Conservation (phyloP, 1,140 invertebrate genomes). For the Coenobita brevimanus region DNA sequence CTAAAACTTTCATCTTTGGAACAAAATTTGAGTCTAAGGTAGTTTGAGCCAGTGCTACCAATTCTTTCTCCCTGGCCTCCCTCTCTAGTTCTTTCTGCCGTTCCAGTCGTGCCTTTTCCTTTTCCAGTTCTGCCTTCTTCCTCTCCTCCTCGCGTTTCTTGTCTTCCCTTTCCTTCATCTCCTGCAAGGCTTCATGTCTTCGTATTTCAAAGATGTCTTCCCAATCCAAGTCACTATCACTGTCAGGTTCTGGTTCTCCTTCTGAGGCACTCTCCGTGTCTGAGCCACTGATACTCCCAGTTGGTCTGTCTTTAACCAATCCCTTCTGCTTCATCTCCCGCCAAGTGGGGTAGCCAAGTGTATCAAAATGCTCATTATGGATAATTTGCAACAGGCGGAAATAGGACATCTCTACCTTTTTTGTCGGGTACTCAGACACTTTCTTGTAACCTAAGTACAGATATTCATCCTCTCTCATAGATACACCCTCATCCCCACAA, state of each 20-base stretch:
- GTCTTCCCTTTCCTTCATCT: constrained; percentile 49
- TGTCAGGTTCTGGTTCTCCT: constrained; percentile 25
- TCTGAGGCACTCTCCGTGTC: constrained; percentile 68
- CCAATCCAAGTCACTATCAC: constrained; percentile 53
- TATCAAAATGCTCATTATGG: constrained; percentile 64
- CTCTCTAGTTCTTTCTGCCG: constrained; percentile 40
- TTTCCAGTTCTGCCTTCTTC: constrained; percentile 35
- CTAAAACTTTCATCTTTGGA: constrained; percentile 40
- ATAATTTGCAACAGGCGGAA: constrained; percentile 62
- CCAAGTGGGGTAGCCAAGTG: constrained; percentile 49
- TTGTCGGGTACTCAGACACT: constrained; percentile 41
- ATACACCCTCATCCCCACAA: constrained; percentile 20
- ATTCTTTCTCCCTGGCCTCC: constrained; percentile 38
- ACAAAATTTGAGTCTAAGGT: background rate
- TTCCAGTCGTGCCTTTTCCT: constrained; percentile 43
- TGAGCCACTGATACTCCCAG: constrained; percentile 36
- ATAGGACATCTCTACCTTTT: constrained; percentile 58
- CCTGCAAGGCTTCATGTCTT: constrained; percentile 49
- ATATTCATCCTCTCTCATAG: constrained; percentile 66
- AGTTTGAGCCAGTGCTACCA: background rate
- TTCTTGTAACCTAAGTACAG: constrained; percentile 67
- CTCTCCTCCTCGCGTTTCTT: constrained; percentile 35
- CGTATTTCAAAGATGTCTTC: constrained; percentile 48
- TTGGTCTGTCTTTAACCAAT: constrained; percentile 38
- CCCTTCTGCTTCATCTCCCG: constrained; percentile 34